phyloP scores from a whole-genome alignment of 2,113 vertebrate genomes.

The Rhizomys pruinosus region DNA sequence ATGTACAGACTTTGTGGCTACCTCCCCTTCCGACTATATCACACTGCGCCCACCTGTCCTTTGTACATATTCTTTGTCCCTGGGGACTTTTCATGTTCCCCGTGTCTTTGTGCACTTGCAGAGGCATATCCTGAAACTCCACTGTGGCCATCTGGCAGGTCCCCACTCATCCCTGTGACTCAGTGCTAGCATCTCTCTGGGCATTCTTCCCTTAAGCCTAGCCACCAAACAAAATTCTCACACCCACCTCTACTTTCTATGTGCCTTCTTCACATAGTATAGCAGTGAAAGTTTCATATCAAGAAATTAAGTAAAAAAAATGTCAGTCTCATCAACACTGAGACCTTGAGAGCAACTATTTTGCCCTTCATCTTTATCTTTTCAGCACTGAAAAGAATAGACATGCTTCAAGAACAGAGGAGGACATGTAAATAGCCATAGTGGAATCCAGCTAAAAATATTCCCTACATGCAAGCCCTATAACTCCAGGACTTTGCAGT shows the following conservation, averaged over 20 bases:
- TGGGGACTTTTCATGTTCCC: conserved; percentile 14
- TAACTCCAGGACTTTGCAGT: neutral
- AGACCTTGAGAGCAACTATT: neutral
- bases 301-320: neutral
- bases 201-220: neutral
- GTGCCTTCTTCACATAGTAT: neutral
- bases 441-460: neutral
- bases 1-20: neutral
- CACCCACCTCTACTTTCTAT: conserved; percentile 39
- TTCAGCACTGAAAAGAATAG: neutral
- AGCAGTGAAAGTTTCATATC: neutral
- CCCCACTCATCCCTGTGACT: conserved; percentile 75
- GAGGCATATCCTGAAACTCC: conserved; percentile 43
- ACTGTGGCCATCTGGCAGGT: conserved; percentile 68
- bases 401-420: neutral
- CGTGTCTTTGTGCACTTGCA: neutral
- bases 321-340: neutral
- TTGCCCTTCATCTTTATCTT: neutral
- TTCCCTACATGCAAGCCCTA: neutral
- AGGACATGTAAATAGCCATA: neutral
- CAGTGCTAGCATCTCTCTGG: conserved; percentile 49
- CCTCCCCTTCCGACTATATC: neutral
- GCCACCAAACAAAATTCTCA: neutral
- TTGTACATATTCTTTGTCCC: neutral
- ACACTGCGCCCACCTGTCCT: neutral